Conservation (phyloP, 1,140 invertebrate genomes). For the Drosophila bocki region DNA sequence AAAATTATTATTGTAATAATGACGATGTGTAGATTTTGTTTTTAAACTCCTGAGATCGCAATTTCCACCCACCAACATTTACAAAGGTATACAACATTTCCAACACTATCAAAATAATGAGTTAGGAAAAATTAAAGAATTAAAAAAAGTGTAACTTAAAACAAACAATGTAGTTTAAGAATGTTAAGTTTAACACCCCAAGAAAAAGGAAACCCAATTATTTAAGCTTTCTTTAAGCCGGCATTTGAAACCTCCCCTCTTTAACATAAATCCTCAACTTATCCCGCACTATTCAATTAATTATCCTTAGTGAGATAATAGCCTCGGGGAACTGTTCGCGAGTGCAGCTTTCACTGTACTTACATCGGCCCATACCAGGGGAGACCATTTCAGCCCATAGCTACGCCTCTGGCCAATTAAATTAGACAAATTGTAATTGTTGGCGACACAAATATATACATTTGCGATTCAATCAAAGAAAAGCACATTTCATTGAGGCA, state of each 20-base stretch:
- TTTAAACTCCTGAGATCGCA: too few relatives aligned
- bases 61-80: too few relatives aligned
- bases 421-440: slow-evolving; percentile 26
- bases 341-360: slow-evolving; percentile 16
- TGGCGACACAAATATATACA: background rate
- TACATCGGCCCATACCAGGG: slow-evolving; percentile 19
- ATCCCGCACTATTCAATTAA: slow-evolving; percentile 8
- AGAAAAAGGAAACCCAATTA: background rate
- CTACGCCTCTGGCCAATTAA: slow-evolving; percentile 27
- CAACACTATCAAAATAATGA: background rate
- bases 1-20: background rate
- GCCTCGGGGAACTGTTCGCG: slow-evolving; percentile 7
- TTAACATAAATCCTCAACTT: background rate
- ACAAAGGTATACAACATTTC: too few relatives aligned
- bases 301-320: slow-evolving; percentile 13
- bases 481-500: background rate
- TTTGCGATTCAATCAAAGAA: slow-evolving; percentile 12
- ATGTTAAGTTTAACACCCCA: background rate
- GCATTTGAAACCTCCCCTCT: background rate
- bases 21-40: too few relatives aligned
- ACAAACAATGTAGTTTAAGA: too few relatives aligned
- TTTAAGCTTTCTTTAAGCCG: background rate
- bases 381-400: slow-evolving; percentile 2
- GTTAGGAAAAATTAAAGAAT: background rate
- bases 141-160: background rate